phyloP scores from a whole-genome alignment of 2,888 invertebrate genomes.

The Campoplex capitator region DNA sequence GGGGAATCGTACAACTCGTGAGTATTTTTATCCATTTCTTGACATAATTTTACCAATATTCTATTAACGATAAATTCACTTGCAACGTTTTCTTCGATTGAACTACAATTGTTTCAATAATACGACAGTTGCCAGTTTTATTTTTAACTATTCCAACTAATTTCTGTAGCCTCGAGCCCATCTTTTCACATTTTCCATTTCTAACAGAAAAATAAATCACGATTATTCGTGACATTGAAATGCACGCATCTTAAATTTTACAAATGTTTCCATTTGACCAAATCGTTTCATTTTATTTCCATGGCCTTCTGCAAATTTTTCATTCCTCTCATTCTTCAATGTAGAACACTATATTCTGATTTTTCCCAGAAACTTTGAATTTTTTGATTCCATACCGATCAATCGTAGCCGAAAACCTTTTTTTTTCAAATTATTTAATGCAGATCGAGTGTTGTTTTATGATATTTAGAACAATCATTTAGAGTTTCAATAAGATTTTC shows the following conservation, averaged over 20 bases:
- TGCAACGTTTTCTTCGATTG: not conserved
- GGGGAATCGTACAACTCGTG: constrained; percentile 98
- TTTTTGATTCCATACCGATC: too few relatives aligned
- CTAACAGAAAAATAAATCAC: not conserved
- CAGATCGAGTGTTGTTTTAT: too few relatives aligned
- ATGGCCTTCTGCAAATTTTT: not conserved
- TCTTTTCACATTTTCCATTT: not conserved
- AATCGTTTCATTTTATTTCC: not conserved
- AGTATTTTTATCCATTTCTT: constrained; percentile 82
- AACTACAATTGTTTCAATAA: not conserved
- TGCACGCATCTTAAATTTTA: not conserved
- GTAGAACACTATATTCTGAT: not conserved
- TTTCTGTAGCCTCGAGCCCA: not conserved
- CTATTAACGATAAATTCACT: not conserved
- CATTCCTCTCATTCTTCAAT: not conserved
- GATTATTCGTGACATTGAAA: not conserved
- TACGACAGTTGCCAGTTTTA: not conserved
- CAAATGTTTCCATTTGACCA: not conserved
- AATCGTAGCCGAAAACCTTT: too few relatives aligned
- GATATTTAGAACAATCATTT: too few relatives aligned
- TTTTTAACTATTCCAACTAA: not conserved
- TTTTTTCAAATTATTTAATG: too few relatives aligned
- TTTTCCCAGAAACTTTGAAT: not conserved
- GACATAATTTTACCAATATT: not conserved
- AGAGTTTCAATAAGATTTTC: too few relatives aligned